A percentile compares a stretch with the other conserved stretches of the same genome.
These are phyloP conservation scores for Melanotus villosus DNA, from an alignment of 2,888 invertebrate species.

Conservation along the genomic window DNA sequence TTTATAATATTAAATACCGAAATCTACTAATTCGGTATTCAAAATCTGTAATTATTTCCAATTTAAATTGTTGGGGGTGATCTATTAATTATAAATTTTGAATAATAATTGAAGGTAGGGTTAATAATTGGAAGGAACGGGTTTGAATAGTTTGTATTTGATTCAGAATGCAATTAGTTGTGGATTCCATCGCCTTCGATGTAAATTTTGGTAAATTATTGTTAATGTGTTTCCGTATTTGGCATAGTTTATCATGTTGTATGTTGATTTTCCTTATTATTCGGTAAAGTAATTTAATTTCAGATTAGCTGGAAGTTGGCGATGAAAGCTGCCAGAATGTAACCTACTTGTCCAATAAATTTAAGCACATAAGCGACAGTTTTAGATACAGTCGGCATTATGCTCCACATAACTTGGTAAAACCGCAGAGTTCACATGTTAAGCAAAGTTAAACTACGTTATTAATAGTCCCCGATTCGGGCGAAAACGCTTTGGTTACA, in stretches of 20 bases:
- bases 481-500: slow-evolving; percentile 45
- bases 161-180: not conserved
- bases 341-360: slow-evolving; percentile 34
- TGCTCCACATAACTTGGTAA: slow-evolving; percentile 49
- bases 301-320: slow-evolving; percentile 11
- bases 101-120: not conserved
- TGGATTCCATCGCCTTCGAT: not conserved
- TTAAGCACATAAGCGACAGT: slow-evolving; percentile 49
- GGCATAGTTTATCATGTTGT: slow-evolving; percentile 5
- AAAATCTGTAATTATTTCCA: too few species aligned
- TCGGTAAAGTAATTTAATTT: slow-evolving; percentile 11
- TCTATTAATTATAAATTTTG: not conserved
- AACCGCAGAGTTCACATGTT: slow-evolving; percentile 49
- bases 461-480: slow-evolving; percentile 45
- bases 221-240: slow-evolving; percentile 3
- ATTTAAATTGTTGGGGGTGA: too few species aligned
- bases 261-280: slow-evolving; percentile 18
- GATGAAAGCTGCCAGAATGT: slow-evolving; percentile 24
- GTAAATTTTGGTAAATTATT: slow-evolving; percentile 3
- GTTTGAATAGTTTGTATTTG: not conserved
- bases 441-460: slow-evolving; percentile 45
- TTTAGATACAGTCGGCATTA: slow-evolving; percentile 57
- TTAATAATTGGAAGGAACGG: not conserved
- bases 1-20: too few species aligned
- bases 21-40: too few species aligned